These are phyloP conservation scores for Diloba caeruleocephala DNA, from an alignment of 2,888 invertebrate species.

Conservation along the genomic window DNA sequence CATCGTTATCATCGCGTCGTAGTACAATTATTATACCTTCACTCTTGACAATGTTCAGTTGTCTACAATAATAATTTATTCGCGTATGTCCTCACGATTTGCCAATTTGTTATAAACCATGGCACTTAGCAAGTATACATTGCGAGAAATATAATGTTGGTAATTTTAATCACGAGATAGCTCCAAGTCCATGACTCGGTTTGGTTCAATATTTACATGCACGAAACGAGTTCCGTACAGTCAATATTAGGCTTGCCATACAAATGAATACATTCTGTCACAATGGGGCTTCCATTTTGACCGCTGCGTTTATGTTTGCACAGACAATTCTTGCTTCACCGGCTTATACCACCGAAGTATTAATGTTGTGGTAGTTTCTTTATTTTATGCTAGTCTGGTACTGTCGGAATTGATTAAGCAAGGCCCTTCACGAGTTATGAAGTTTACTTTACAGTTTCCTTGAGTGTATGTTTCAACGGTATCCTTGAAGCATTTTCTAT, in stretches of 20 bases:
- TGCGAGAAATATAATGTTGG: conserved; percentile 28
- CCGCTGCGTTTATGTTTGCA: conserved; percentile 80
- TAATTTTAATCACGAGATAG: conserved; percentile 73
- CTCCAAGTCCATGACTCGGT: conserved; percentile 58
- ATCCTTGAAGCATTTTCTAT: background rate
- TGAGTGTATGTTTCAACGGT: conserved; percentile 9
- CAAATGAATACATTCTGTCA: conserved; percentile 88
- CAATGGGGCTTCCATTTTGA: conserved; percentile 87
- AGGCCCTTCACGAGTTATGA: conserved; percentile 30
- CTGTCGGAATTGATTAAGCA: conserved; percentile 21
- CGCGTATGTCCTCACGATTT: too few species aligned
- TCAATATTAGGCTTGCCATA: conserved; percentile 86
- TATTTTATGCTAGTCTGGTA: conserved; percentile 45
- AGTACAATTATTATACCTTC: too few species aligned
- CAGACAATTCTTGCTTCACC: conserved; percentile 82
- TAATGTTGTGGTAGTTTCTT: conserved; percentile 55
- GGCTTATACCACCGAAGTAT: conserved; percentile 79
- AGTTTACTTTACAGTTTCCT: conserved; percentile 22
- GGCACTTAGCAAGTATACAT: background rate
- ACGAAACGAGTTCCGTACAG: conserved; percentile 82
- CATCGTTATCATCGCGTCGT: too few species aligned
- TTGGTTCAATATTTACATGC: conserved; percentile 75
- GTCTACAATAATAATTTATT: too few species aligned
- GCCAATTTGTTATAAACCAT: too few species aligned
- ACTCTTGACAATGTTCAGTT: too few species aligned